Base-by-base conservation (phyloP, 2,797 vertebrate genomes). In the Artibeus lituratus region DNA sequence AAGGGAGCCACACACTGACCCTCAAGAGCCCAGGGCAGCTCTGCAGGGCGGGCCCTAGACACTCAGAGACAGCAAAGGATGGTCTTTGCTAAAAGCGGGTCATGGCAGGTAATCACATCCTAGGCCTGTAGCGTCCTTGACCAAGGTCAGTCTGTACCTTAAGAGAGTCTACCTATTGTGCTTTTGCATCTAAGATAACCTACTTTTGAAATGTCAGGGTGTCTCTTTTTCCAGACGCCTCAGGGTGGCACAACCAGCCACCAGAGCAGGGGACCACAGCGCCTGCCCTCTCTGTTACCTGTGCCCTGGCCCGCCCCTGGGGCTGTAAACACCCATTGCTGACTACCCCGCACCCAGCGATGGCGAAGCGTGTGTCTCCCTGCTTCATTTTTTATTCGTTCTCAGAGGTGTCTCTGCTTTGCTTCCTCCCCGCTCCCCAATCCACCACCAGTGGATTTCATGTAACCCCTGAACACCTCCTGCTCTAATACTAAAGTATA, bases 401-500 rank as follows among this genome's bases (percentile, higher is more conserved):
- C 29, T 7, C 70, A 44, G 70, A 44, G 70, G 9, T 16, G 0
- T 4, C 39, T 26, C 29, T 3, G 4, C 29, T 49, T n/a, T 4
- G 29, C 44, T n/a, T n/a, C 11, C 44, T 49, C 29, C 73, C 44
- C 19, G 29, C 72, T 1, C 35, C 35, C 35, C 19, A 22, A 6
- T 21, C 73, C 12, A 0, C 44, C 44, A 11, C 73, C 73, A 76
- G 4, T 3, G 73, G 5, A 7, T n/a, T n/a, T n/a, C 18, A 21
- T 7, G 44, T 10, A n/a, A 21, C 44, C 35, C 70, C 72, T 42
- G 7, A 5, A 8, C 15, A 3, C 4, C 42, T 47, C 72, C 42
- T 10, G 3, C 42, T 44, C 1, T 2, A 15, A 47, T 18, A 18
- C 42, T 47, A 47, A 47, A 0, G 7, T 10, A 29, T 5, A 10